phyloP scores from a whole-genome alignment of 1,140 invertebrate species.

The Microplitis demolitor region DNA sequence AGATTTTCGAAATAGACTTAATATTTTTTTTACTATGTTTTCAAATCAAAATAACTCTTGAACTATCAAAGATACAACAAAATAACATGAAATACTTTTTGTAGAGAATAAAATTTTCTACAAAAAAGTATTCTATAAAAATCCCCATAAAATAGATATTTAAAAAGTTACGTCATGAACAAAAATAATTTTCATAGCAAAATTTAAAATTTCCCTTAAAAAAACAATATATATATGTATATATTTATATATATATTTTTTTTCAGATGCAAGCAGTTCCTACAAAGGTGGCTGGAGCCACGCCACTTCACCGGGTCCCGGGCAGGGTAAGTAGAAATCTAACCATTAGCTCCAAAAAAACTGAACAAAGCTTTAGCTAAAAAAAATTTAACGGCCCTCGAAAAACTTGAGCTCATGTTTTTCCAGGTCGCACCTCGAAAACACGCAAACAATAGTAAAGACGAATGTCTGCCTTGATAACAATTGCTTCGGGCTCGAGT shows the following conservation, averaged over 20 bases:
- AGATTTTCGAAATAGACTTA: no score
- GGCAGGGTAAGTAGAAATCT: conserved; percentile 50
- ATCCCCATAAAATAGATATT: no score
- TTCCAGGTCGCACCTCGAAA: background rate
- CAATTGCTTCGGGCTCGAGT: conserved; percentile 12
- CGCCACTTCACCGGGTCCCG: conserved; percentile 63
- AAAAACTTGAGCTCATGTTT: background rate
- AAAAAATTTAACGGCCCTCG: background rate
- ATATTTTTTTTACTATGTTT: no score
- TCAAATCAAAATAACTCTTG: no score
- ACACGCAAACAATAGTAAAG: conserved; percentile 17
- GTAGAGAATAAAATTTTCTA: no score
- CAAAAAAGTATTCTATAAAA: no score
- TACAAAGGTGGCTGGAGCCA: conserved; percentile 73
- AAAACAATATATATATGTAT: background rate
- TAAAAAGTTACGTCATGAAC: no score
- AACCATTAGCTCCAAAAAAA: background rate
- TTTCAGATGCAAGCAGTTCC: conserved; percentile 67
- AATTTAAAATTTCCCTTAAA: background rate
- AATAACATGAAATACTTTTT: no score
- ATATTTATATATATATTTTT: no score
- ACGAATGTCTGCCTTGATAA: conserved; percentile 14
- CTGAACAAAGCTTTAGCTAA: background rate
- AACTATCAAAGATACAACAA: no score
- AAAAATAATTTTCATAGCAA: background rate